Evolutionary conservation across 2,888 invertebrate species (phyloP).

Genomic region (Hypercompe scribonia): DNA sequence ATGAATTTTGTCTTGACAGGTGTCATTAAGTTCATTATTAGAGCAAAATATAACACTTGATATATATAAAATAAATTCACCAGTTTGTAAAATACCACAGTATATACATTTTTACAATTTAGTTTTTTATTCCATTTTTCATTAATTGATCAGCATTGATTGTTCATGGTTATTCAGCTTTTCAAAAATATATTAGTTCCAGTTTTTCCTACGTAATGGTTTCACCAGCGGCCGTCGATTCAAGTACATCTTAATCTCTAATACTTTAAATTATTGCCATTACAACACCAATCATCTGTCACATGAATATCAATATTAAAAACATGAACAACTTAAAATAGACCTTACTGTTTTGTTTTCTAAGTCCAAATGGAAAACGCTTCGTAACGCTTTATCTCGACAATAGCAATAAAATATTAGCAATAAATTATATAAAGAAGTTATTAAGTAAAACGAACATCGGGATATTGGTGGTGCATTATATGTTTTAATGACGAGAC

Average conservation of each 20-base stretch:
- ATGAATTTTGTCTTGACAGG: no score
- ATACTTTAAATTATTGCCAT: constrained; percentile 14
- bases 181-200: background rate
- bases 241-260: constrained; percentile 3
- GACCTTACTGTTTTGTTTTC: background rate
- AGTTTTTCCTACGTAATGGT: background rate
- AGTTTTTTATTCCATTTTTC: no score
- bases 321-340: background rate
- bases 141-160: no score
- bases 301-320: background rate
- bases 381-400: constrained; percentile 3
- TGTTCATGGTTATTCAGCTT: no score
- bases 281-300: constrained; percentile 10
- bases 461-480: constrained; percentile 22
- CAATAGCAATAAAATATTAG: constrained; percentile 21
- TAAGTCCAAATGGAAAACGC: constrained; percentile 6
- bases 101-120: no score
- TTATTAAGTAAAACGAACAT: constrained; percentile 23
- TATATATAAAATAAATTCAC: no score
- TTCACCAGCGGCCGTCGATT: background rate
- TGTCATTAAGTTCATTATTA: no score
- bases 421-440: constrained; percentile 27
- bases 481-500: constrained; percentile 23
- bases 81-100: no score
- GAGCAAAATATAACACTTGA: no score